Evolutionary conservation across 2,113 vertebrate species (phyloP).

Genomic region (Synchiropus splendidus): DNA sequence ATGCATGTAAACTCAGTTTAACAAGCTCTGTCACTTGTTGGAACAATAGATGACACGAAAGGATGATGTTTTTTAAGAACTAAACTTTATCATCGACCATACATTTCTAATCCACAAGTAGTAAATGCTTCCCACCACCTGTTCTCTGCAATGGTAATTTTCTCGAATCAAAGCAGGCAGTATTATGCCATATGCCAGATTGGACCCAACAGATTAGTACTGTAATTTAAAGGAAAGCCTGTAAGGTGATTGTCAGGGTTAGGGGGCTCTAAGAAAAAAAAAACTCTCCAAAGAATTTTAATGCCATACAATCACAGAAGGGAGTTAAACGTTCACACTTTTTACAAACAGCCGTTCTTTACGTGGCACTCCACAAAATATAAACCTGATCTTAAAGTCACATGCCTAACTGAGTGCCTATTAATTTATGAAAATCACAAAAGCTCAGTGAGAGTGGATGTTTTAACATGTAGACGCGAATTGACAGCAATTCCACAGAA

Average conservation of each 20-base stretch:
- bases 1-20: conserved; percentile 15
- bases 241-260: conserved; percentile 32
- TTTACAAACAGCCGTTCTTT: too few relatives aligned
- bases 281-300: conserved; percentile 26
- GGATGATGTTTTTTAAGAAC: conserved; percentile 29
- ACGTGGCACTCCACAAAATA: too few relatives aligned
- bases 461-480: neutral
- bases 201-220: conserved; percentile 44
- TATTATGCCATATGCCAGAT: conserved; percentile 40
- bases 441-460: too few relatives aligned
- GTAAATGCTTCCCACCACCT: conserved; percentile 7
- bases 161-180: conserved; percentile 6
- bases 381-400: too few relatives aligned
- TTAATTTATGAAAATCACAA: too few relatives aligned
- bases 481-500: too few relatives aligned
- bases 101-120: conserved; percentile 47
- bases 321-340: neutral
- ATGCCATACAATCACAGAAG: conserved; percentile 15
- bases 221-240: conserved; percentile 23
- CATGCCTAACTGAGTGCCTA: too few relatives aligned
- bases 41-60: conserved; percentile 27
- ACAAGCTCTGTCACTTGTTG: conserved; percentile 37
- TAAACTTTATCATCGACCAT: conserved; percentile 43
- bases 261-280: conserved; percentile 11
- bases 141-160: conserved; percentile 9